These are phyloP conservation scores for Hypsibius dujardini DNA, from an alignment of 1,140 invertebrate genomes.

Conservation along the genomic window DNA sequence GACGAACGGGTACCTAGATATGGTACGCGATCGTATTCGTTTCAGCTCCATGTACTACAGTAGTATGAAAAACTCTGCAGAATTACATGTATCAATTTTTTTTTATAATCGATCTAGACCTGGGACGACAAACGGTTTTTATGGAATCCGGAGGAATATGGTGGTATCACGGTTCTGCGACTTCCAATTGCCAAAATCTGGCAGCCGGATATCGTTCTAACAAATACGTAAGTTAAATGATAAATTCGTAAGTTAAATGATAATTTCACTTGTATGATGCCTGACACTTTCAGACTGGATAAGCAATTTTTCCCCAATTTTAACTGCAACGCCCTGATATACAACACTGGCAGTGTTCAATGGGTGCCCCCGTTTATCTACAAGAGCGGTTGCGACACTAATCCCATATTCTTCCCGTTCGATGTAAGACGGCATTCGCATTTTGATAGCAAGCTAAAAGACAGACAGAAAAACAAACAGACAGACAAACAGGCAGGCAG, in stretches of 20 bases:
- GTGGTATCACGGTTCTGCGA: conserved; percentile 37
- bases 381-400: conserved; percentile 92
- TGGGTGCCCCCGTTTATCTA: conserved; percentile 67
- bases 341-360: not conserved
- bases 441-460: too few relatives aligned
- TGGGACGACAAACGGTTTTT: conserved; percentile 38
- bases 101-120: conserved; percentile 27
- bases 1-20: conserved; percentile 87
- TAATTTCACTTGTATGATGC: too few relatives aligned
- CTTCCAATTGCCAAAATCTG: conserved; percentile 40
- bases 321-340: conserved; percentile 1
- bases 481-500: too few relatives aligned
- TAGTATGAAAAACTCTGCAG: not conserved
- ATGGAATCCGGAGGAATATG: conserved; percentile 39
- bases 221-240: conserved; percentile 33
- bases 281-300: not conserved
- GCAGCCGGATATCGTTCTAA: conserved; percentile 37
- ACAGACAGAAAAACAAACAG: too few relatives aligned
- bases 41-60: not conserved
- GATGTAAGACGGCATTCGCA: conserved; percentile 36
- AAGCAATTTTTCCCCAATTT: not conserved
- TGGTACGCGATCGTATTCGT: conserved; percentile 39
- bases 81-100: not conserved
- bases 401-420: conserved; percentile 84
- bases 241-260: not conserved